A percentile compares a stretch with the other conserved stretches of the same genome.
phyloP scores from a whole-genome alignment of 2,888 invertebrate genomes.

The Athalia cordata region DNA sequence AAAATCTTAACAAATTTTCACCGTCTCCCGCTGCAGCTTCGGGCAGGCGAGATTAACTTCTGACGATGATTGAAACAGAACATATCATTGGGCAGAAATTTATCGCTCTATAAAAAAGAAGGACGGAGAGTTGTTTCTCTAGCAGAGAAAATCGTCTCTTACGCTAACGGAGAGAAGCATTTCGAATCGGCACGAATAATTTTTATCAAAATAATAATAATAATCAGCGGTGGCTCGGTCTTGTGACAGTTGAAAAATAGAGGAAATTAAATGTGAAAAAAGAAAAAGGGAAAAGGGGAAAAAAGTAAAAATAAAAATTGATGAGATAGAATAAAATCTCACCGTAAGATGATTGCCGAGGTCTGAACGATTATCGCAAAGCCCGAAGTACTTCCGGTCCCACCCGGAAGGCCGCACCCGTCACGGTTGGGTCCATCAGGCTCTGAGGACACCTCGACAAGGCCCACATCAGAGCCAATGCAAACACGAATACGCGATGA shows the following conservation, averaged over 20 bases:
- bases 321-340: neutral
- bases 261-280: too few species aligned
- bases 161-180: neutral
- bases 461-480: slow-evolving; percentile 23
- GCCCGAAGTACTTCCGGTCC: slow-evolving; percentile 62
- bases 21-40: neutral
- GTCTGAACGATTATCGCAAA: slow-evolving; percentile 26
- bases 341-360: slow-evolving; percentile 22
- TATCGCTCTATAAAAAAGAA: neutral
- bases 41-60: neutral
- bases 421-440: slow-evolving; percentile 54
- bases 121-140: neutral
- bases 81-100: slow-evolving; percentile 3
- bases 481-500: slow-evolving; percentile 7
- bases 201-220: too few species aligned
- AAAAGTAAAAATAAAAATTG: too few species aligned
- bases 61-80: neutral
- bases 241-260: too few species aligned
- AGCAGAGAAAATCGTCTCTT: neutral
- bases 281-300: too few species aligned
- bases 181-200: neutral
- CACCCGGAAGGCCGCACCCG: slow-evolving; percentile 71
- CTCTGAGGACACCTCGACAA: slow-evolving; percentile 31
- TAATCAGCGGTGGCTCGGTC: too few species aligned
- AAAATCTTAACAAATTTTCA: slow-evolving; percentile 47